phyloP scores from a whole-genome alignment of 2,888 invertebrate genomes.

The Strigamia crassipes region DNA sequence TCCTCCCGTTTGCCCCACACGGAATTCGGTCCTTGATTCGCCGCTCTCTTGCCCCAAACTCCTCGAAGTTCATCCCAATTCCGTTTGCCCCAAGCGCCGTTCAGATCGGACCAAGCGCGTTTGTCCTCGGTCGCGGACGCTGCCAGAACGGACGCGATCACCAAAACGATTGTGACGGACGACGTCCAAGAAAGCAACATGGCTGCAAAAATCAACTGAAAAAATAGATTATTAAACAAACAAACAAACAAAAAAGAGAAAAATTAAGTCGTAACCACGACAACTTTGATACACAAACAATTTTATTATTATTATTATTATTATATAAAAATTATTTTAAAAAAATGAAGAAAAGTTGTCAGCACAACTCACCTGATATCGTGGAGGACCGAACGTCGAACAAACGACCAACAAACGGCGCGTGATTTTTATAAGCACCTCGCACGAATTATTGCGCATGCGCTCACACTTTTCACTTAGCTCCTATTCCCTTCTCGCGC shows the following conservation, averaged over 20 bases:
- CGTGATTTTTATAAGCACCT: not conserved
- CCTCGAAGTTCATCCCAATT: constrained; percentile 61
- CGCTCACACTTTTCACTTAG: not conserved
- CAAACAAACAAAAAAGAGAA: not conserved
- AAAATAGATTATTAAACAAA: not conserved
- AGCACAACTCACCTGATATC: not conserved
- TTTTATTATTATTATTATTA: not conserved
- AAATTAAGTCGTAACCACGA: not conserved
- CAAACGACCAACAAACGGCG: not conserved
- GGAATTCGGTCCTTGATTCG: not conserved
- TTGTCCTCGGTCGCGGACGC: constrained; percentile 56
- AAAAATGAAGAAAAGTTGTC: not conserved
- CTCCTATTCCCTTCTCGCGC: not conserved
- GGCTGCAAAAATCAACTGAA: not conserved
- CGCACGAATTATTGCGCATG: not conserved
- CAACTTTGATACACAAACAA: not conserved
- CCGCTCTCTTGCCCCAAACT: constrained; percentile 63
- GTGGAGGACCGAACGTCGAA: not conserved
- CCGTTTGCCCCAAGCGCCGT: constrained; percentile 55
- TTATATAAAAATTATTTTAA: not conserved
- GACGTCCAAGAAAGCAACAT: not conserved
- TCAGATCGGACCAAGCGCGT: constrained; percentile 55
- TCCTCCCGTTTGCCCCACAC: constrained; percentile 23
- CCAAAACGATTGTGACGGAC: not conserved
- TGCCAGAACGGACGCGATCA: not conserved